Base-by-base conservation (phyloP, 2,888 invertebrate species). In the Thymelicus sylvestris region DNA sequence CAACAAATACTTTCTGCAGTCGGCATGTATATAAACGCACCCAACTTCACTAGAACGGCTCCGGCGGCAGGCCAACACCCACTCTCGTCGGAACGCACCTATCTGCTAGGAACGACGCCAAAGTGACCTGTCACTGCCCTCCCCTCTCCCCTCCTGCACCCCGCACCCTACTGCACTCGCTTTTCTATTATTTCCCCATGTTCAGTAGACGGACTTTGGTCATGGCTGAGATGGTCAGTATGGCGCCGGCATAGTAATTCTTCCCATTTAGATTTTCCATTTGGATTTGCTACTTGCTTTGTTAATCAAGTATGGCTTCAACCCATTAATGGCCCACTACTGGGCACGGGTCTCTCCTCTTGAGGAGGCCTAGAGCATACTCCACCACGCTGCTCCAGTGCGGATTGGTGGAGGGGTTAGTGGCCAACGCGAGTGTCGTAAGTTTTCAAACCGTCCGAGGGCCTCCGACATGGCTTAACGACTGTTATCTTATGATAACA, bases 91-190 rank as follows among this genome's bases (percentile, higher is more conserved):
- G 55, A 50, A 62, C 64, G 47, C 75, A 82, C 84, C 82, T 82
- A 79, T 79, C 75, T 74, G 48, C 72, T 76, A 67, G 86, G 87
- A 85, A 80, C 82, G 63, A 74, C 86, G 88, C 89, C 88, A 88
- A 88, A 88, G 87, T 85, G 82, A 84, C 80, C 85, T 85, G 88
- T 86, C 88, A 82, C 77, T 67, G 70, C 62, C 66, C 63, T 2
- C 57, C 63, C 48, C 64, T 72, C 13, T 78, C 76, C 70, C 48
- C 15, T 15, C 50, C 55, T 24, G 55, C 55, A 55, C 55, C 55
- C 10, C 55, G 24, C 47, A 65, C 66, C 50, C 24, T 7, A 24
- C 24, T 52, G 52, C 15, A 52, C 62, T 13, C 67, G 52, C 55
- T 44, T 63, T 64, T 69, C 63, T 69, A 59, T 63, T 63, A 57